phyloP scores from a whole-genome alignment of 2,888 invertebrate genomes.

The Orthosia incerta region DNA sequence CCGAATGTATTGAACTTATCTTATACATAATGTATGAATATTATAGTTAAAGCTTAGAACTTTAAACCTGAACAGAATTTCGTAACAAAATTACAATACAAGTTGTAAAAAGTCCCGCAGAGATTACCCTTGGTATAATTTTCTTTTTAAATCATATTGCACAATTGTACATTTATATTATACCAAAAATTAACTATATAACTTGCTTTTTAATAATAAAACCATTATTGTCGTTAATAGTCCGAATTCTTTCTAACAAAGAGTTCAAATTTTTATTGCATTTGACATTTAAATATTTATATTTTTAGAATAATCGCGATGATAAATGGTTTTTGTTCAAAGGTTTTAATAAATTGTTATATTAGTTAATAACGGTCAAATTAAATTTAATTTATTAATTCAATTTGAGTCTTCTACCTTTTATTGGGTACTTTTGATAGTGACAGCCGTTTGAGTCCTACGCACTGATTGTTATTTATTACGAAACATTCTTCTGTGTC shows the following conservation, averaged over 20 bases:
- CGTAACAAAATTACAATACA: neutral
- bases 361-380: neutral
- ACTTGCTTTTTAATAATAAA: conserved; percentile 4
- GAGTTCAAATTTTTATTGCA: neutral
- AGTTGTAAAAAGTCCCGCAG: neutral
- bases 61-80: conserved; percentile 10
- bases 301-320: too few species aligned
- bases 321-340: conserved; percentile 4
- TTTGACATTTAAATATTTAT: conserved; percentile 6
- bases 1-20: conserved; percentile 7
- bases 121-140: neutral
- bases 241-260: neutral
- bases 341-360: conserved; percentile 3
- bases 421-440: conserved; percentile 19
- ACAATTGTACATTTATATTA: neutral
- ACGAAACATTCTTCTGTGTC: conserved; percentile 30
- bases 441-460: conserved; percentile 42
- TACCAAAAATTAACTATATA: neutral
- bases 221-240: neutral
- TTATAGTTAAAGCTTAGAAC: conserved; percentile 5
- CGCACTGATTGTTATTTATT: conserved; percentile 55
- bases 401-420: conserved; percentile 13
- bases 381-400: conserved; percentile 24
- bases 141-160: neutral
- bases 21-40: conserved; percentile 28